Percentiles rank a stretch among this genome's conserved stretches.
Evolutionary conservation across 2,888 invertebrate species (phyloP).

Genomic region (Autographa pulchrina): DNA sequence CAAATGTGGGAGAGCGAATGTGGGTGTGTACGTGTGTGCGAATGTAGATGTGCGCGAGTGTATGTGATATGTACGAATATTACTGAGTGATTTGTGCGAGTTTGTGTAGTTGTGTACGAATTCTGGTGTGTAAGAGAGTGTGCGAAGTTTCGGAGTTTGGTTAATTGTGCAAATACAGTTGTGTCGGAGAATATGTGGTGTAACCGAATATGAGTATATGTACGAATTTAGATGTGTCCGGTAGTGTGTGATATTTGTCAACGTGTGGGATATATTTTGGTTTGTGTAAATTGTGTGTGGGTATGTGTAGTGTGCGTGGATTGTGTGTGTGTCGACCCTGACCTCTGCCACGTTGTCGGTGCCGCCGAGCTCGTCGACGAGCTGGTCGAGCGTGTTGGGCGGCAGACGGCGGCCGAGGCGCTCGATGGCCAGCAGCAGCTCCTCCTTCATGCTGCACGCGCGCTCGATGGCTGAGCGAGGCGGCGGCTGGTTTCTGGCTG

Average conservation of each 20-base stretch:
- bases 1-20: too few relatives aligned
- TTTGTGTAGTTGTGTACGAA: not conserved
- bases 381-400: constrained; percentile 99
- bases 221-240: not conserved
- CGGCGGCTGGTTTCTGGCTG: constrained; percentile 87
- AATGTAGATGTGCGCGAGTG: not conserved
- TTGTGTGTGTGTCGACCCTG: not conserved
- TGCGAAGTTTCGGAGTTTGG: not conserved
- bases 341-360: constrained; percentile 99
- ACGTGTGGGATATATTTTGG: too few relatives aligned
- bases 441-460: constrained; percentile 97
- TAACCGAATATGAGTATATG: too few relatives aligned
- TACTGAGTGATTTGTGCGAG: not conserved
- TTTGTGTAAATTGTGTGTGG: too few relatives aligned
- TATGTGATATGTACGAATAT: not conserved
- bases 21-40: too few relatives aligned
- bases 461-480: constrained; percentile 96
- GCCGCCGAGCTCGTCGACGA: constrained; percentile 99
- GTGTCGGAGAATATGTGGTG: too few relatives aligned
- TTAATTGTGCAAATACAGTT: too few relatives aligned
- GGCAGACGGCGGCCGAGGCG: constrained; percentile 96
- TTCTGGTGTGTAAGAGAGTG: not conserved
- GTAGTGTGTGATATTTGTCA: not conserved
- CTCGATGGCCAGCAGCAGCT: constrained; percentile 95
- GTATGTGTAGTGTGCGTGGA: not conserved